A percentile compares a stretch with the other conserved stretches of the same genome.
Conservation (phyloP, 2,797 vertebrate species). For the Rhyacichthys aspro region DNA sequence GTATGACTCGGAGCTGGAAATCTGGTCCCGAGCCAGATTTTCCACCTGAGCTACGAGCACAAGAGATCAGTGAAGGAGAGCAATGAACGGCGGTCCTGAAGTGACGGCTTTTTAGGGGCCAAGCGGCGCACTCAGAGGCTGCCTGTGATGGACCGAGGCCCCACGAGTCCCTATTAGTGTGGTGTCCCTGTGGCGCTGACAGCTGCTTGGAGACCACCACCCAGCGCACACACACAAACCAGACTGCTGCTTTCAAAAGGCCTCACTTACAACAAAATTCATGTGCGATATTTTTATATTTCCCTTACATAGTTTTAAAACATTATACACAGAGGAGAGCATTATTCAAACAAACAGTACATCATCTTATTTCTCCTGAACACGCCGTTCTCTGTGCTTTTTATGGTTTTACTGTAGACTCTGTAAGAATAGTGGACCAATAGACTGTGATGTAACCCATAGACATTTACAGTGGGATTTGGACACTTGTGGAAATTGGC, state of each 20-base stretch:
- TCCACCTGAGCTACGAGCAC: constrained; percentile 66
- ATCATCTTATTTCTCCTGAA: constrained; percentile 10
- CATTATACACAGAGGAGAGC: constrained; percentile 37
- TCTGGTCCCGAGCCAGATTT: constrained; percentile 65
- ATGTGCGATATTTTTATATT: constrained; percentile 46
- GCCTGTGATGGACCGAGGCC: constrained; percentile 70
- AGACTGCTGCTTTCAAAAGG: constrained; percentile 36
- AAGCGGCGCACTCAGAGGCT: constrained; percentile 62
- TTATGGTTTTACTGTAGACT: too few relatives aligned
- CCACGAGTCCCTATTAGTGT: constrained; percentile 81
- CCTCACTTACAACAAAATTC: constrained; percentile 28
- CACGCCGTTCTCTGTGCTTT: too few relatives aligned
- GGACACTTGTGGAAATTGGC: too few relatives aligned
- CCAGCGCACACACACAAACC: constrained; percentile 52
- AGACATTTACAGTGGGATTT: too few relatives aligned
- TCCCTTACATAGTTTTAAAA: constrained; percentile 46
- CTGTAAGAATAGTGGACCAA: too few relatives aligned
- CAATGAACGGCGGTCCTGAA: constrained; percentile 57
- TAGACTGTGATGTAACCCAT: too few relatives aligned
- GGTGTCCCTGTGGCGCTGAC: constrained; percentile 81
- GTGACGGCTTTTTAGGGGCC: constrained; percentile 73
- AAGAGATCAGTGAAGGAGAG: constrained; percentile 52
- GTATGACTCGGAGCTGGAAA: constrained; percentile 53
- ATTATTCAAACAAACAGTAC: constrained; percentile 43
- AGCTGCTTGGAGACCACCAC: constrained; percentile 75